Base-by-base conservation (phyloP, 2,113 vertebrate species). In the Neolamprologus devosi region DNA sequence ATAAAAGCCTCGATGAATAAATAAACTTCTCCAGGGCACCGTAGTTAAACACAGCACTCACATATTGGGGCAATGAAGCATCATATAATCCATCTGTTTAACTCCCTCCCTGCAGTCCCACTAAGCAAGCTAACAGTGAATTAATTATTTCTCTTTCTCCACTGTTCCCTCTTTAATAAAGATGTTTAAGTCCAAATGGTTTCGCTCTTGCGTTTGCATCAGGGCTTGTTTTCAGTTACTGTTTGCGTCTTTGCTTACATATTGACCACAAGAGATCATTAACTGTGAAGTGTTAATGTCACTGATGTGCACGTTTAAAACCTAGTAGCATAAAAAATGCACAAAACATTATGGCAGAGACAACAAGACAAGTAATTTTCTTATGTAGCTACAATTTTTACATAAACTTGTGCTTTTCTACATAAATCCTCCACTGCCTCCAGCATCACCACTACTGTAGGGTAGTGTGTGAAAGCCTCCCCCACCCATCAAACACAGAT, bases 81-180 rank as follows among this genome's bases (percentile, higher is more conserved):
- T 89, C 78, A 8, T 54, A 21, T 81, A 17, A 82, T 85, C 87
- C 87, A 91, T 88, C 89, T 90, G 89, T 60, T 80, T 6, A 54
- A 4, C 75, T 30, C 30, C 35, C 53, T 60, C 87, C 88, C 85
- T 54, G n/a, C 11, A 82, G 30, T 83, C 81, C 70, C 51, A 51
- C 82, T 75, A 23, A 82, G 63, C 63, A 75, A 42, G 8, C 21
- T 9, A 65, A 88, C 23, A 37, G 53, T 55, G 70, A 51, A 79
- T 89, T 81, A 23, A 90, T 86, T 81, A 14, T 75, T 85, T 21
- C 37, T 35, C 28, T 11, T 40, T 84, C 58, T 53, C 78, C 65
- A 4, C 68, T 17, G 51, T 1, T 80, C 83, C 68, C 40, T 88
- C 19, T 82, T 54, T 84, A 85, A 80, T 51, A 47, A 40, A 85